Conservation (phyloP, 2,888 invertebrate genomes). For the Hydropsyche betteni region DNA sequence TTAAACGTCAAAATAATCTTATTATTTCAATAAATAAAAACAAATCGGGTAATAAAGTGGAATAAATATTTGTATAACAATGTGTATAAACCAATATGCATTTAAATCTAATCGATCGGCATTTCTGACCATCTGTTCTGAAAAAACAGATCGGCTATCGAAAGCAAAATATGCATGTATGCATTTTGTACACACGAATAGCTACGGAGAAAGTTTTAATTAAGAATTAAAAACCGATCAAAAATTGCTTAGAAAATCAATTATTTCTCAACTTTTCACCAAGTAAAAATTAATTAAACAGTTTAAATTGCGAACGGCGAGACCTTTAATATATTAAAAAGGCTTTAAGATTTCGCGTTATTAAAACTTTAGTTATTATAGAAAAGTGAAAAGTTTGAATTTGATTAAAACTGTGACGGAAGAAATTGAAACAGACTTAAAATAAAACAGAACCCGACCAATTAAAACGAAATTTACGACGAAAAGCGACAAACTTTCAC, state of each 20-base stretch:
- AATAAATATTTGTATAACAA: no score
- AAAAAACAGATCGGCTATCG: neutral
- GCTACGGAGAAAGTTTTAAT: neutral
- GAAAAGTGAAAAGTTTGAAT: neutral
- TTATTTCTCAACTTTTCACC: neutral
- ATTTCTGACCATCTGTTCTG: neutral
- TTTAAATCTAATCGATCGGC: no score
- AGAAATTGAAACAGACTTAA: no score
- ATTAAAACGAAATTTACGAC: no score
- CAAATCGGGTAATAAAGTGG: no score
- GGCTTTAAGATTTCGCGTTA: neutral
- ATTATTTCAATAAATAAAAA: no score
- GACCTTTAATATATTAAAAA: no score
- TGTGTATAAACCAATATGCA: no score
- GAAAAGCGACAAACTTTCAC: neutral
- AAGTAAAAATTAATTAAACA: no score
- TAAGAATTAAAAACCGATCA: slow-evolving; percentile 1
- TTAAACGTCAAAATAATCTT: no score
- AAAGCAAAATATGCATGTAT: slow-evolving; percentile 11
- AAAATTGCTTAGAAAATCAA: slow-evolving; percentile 4
- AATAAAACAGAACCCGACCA: no score
- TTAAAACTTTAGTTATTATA: slow-evolving; percentile 14
- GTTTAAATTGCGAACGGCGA: no score
- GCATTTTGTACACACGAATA: slow-evolving; percentile 5
- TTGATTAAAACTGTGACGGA: neutral